phyloP scores from a whole-genome alignment of 2,113 vertebrate genomes.

The Eurystomus gularis region DNA sequence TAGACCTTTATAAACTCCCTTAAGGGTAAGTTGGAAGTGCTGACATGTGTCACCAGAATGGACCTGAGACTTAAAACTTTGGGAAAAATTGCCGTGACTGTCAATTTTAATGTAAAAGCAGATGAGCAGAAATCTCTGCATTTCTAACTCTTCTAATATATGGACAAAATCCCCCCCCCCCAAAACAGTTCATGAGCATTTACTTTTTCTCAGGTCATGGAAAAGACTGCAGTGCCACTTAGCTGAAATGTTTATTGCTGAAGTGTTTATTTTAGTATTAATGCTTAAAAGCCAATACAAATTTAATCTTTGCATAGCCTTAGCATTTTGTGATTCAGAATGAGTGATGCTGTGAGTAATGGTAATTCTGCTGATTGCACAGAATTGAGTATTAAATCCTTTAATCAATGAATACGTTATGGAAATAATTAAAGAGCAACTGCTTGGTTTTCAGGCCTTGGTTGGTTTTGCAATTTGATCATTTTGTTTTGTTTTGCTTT shows the following conservation, averaged over 20 bases:
- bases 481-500: not conserved
- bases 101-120: not conserved
- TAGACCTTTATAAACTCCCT: not conserved
- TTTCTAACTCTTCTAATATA: not conserved
- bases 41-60: not conserved
- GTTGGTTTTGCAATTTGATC: not conserved
- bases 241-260: constrained; percentile 30
- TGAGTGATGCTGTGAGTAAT: constrained; percentile 28
- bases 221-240: not conserved
- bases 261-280: constrained; percentile 52
- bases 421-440: not conserved
- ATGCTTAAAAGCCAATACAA: constrained; percentile 48
- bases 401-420: not conserved
- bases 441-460: not conserved
- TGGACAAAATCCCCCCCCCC: not conserved
- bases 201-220: not conserved
- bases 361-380: constrained; percentile 53
- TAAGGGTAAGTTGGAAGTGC: not conserved
- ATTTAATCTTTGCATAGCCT: constrained; percentile 25
- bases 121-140: not conserved
- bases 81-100: not conserved
- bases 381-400: not conserved
- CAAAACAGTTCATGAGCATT: not conserved
- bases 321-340: constrained; percentile 23
- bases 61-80: not conserved